Percentiles rank a stretch among this genome's conserved stretches.
Conservation (phyloP, 1,140 invertebrate species). For the Drosophila bipectinata region DNA sequence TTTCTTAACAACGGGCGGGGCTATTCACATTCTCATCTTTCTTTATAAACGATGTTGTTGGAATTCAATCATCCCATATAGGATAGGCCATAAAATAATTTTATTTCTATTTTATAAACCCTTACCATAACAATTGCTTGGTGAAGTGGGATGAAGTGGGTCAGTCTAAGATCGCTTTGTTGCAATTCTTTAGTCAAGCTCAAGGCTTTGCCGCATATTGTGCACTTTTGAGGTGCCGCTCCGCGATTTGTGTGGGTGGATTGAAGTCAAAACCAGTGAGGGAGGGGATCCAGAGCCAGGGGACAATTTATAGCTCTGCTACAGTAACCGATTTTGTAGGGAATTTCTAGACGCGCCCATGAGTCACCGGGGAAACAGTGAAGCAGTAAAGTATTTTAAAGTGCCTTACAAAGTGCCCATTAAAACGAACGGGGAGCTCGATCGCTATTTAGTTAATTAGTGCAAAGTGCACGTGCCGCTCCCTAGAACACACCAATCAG, state of each 20-base stretch:
- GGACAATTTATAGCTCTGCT: constrained; percentile 7
- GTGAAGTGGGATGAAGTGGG: constrained; percentile 31
- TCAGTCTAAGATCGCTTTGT: constrained; percentile 9
- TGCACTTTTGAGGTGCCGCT: constrained; percentile 53
- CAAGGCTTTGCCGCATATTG: constrained; percentile 51
- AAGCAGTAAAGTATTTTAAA: constrained; percentile 16
- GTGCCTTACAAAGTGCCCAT: constrained; percentile 9
- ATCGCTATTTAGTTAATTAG: constrained; percentile 57
- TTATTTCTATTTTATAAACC: background rate
- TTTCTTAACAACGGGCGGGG: background rate
- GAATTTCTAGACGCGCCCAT: constrained; percentile 54
- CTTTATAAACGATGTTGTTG: background rate
- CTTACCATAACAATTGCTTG: background rate
- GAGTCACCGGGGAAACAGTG: constrained; percentile 34
- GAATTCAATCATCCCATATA: background rate
- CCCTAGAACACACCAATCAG: constrained; percentile 2
- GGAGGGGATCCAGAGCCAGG: constrained; percentile 8
- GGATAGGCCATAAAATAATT: background rate
- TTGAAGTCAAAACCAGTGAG: constrained; percentile 12
- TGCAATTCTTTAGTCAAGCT: constrained; percentile 54
- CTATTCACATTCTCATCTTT: background rate
- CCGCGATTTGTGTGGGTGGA: constrained; percentile 20
- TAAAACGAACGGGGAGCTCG: constrained; percentile 5
- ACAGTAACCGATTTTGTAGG: constrained; percentile 29
- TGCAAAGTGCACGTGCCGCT: constrained; percentile 36